These are phyloP conservation scores for Enteromius treurensis DNA, from an alignment of 2,797 vertebrate genomes.

Conservation along the genomic window DNA sequence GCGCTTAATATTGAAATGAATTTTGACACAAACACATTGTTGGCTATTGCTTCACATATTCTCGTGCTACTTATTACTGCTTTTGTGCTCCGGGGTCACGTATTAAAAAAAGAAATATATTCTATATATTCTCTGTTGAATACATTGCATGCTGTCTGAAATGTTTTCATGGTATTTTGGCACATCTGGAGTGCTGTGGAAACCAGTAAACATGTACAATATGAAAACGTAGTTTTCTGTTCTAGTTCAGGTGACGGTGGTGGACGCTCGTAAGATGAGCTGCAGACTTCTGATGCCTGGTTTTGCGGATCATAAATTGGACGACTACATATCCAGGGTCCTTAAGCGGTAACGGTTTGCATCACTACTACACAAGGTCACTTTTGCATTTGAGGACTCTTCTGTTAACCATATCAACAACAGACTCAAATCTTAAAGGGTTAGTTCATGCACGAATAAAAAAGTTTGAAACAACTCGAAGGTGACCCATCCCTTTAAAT, in stretches of 20 bases:
- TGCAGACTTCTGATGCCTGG: conserved; percentile 75
- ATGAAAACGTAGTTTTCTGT: not conserved
- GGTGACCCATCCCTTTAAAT: not conserved
- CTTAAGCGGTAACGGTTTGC: conserved; percentile 69
- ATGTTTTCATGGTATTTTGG: not conserved
- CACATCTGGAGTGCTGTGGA: not conserved
- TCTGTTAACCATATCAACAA: not conserved
- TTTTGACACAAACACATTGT: too few species aligned
- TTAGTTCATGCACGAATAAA: not conserved
- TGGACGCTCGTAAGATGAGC: conserved; percentile 68
- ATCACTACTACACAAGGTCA: not conserved
- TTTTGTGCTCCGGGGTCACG: too few species aligned
- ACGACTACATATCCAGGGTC: conserved; percentile 73
- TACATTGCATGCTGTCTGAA: not conserved
- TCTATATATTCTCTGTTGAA: not conserved
- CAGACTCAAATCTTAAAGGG: not conserved
- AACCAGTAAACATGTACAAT: too few species aligned
- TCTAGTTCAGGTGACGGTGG: conserved; percentile 78
- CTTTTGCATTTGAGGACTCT: not conserved
- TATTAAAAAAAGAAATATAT: too few species aligned
- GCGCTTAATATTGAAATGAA: too few species aligned
- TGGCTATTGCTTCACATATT: too few species aligned
- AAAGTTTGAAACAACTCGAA: not conserved
- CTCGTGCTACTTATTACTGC: too few species aligned
- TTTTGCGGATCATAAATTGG: conserved; percentile 64